Evolutionary conservation across 2,888 invertebrate species (phyloP).

Genomic region (Campoplex capitator): DNA sequence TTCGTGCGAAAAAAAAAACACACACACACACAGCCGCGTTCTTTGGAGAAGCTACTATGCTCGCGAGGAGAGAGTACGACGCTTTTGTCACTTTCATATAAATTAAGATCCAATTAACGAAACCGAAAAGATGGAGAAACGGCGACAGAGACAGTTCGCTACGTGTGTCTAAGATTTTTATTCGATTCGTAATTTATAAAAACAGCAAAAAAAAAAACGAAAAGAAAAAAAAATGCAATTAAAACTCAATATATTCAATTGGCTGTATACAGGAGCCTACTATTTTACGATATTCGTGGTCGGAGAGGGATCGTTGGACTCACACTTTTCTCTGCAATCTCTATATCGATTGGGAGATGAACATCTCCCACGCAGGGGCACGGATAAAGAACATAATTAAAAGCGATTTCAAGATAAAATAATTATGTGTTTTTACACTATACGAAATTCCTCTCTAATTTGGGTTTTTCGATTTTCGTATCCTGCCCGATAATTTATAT

Average conservation of each 20-base stretch:
- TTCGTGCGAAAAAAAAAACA: conserved; percentile 38
- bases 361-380: neutral
- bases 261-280: neutral
- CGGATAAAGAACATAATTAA: neutral
- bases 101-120: conserved; percentile 67
- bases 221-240: neutral
- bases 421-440: conserved; percentile 18
- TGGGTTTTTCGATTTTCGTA: neutral
- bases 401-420: neutral
- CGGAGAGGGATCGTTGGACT: conserved; percentile 26
- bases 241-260: conserved; percentile 6
- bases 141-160: conserved; percentile 31
- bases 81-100: conserved; percentile 60
- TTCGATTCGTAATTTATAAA: conserved; percentile 28
- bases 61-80: conserved; percentile 33
- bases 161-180: conserved; percentile 40
- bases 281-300: conserved; percentile 5
- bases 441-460: neutral
- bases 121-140: conserved; percentile 17
- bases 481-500: neutral
- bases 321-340: conserved; percentile 42
- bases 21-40: neutral
- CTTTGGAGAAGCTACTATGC: conserved; percentile 22
- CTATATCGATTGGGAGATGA: conserved; percentile 32
- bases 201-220: neutral